These are phyloP conservation scores for Propithecus coquereli DNA, from an alignment of 2,113 vertebrate species.

Conservation along the genomic window DNA sequence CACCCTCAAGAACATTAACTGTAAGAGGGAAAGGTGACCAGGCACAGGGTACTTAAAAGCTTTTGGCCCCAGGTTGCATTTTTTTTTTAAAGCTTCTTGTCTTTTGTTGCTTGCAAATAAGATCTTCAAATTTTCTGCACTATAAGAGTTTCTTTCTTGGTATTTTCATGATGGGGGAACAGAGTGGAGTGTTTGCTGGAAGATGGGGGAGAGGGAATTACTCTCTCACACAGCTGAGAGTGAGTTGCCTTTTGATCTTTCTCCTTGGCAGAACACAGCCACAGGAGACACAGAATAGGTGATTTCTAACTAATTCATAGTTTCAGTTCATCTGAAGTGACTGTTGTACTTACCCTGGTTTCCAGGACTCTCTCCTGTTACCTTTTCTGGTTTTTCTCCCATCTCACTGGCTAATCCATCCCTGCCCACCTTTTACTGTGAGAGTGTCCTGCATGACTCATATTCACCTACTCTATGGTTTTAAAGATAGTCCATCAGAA, in stretches of 20 bases:
- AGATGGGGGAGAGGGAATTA: too few relatives aligned
- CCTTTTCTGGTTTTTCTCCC: neutral
- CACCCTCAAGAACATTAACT: neutral
- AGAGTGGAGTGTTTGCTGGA: neutral
- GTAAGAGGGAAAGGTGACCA: neutral
- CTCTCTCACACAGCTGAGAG: neutral
- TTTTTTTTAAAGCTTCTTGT: neutral
- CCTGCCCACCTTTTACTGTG: constrained; percentile 18
- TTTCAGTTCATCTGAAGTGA: neutral
- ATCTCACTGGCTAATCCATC: neutral
- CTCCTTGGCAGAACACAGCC: neutral
- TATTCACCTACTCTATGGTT: neutral
- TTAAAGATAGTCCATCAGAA: constrained; percentile 31
- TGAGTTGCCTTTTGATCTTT: neutral
- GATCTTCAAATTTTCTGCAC: neutral
- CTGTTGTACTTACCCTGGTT: neutral
- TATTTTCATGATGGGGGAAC: neutral
- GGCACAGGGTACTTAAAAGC: neutral
- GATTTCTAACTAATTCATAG: neutral
- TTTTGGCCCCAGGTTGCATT: neutral
- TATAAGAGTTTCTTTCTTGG: neutral
- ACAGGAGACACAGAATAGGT: neutral
- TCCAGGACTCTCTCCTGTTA: neutral
- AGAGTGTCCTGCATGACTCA: constrained; percentile 5
- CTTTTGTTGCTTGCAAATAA: constrained; percentile 7